Percentiles rank a stretch among this genome's conserved stretches.
Conservation (phyloP, 2,797 vertebrate species). For the Crypturellus tataupa region DNA sequence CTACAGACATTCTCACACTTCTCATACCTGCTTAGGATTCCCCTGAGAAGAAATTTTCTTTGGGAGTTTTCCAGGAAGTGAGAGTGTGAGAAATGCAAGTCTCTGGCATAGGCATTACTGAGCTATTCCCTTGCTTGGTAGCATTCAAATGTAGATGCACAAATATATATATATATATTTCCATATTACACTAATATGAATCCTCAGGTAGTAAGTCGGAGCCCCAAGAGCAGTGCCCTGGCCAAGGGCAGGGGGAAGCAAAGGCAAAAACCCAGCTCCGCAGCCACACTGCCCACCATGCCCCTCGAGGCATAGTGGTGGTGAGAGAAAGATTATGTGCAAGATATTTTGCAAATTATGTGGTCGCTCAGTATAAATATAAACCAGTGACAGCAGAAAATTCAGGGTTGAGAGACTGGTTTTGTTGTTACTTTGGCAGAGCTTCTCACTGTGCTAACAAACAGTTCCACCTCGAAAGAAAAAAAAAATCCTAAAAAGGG, state of each 20-base stretch:
- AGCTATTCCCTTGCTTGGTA: neutral
- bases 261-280: too few species aligned
- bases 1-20: accelerated
- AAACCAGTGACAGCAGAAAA: neutral
- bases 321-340: accelerated
- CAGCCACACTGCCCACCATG: neutral
- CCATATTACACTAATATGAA: accelerated
- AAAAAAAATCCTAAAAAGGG: neutral
- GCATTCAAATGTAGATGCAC: accelerated
- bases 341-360: neutral
- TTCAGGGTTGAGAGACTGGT: neutral
- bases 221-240: accelerated
- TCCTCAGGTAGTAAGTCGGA: accelerated
- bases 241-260: neutral
- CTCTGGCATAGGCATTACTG: accelerated
- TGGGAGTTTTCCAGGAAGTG: neutral
- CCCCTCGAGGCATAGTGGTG: neutral
- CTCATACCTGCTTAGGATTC: neutral
- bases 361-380: neutral
- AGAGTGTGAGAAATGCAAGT: neutral
- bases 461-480: neutral
- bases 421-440: neutral
- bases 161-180: neutral
- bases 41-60: too few species aligned
- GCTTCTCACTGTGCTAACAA: neutral